These are phyloP conservation scores for Monoplex corrugatus DNA, from an alignment of 2,888 invertebrate species.

Conservation along the genomic window DNA sequence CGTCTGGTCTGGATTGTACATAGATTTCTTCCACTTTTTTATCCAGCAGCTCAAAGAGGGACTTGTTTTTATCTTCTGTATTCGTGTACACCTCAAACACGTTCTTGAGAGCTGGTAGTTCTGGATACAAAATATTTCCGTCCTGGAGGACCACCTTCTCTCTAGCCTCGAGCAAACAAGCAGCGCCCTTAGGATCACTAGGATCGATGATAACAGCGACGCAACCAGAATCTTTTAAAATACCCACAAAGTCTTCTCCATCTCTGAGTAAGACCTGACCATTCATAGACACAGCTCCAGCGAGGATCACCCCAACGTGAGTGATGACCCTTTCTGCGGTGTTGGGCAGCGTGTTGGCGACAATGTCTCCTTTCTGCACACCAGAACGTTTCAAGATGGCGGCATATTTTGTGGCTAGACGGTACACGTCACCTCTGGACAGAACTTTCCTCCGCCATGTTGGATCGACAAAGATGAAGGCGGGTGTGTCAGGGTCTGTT, in stretches of 20 bases:
- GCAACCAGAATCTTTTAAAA: slow-evolving; percentile 2
- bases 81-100: no score
- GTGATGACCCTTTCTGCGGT: neutral
- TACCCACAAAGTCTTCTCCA: slow-evolving; percentile 2
- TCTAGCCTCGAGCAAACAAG: neutral
- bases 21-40: no score
- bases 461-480: slow-evolving; percentile 21
- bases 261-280: slow-evolving; percentile 1
- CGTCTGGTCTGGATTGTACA: no score
- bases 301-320: neutral
- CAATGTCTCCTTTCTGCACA: neutral
- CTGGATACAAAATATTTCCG: no score
- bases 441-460: neutral
- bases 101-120: no score
- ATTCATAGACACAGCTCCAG: neutral
- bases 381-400: slow-evolving; percentile 11
- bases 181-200: neutral
- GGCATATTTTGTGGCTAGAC: neutral
- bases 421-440: neutral
- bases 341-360: slow-evolving; percentile 26
- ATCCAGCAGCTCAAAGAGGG: no score
- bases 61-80: no score
- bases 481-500: neutral
- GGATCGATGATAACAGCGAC: neutral
- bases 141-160: no score